These are phyloP conservation scores for Steinernema hermaphroditum DNA, from an alignment of 2,888 invertebrate species.

Conservation along the genomic window DNA sequence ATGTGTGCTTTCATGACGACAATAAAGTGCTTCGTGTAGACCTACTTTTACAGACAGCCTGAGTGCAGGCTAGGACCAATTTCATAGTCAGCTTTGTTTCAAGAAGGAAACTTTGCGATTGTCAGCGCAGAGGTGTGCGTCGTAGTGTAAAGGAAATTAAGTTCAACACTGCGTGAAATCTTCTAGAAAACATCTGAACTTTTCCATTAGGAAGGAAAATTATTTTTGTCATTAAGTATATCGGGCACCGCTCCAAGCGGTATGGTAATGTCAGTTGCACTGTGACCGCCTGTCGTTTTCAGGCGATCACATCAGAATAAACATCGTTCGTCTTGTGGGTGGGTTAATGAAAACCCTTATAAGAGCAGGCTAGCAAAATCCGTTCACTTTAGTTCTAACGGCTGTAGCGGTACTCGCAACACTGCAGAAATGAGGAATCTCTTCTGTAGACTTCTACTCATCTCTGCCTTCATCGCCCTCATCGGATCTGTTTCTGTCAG, in stretches of 20 bases:
- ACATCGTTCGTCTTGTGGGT: slow-evolving; percentile 3
- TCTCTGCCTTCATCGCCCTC: not conserved
- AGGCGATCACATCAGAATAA: not conserved
- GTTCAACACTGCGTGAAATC: no score
- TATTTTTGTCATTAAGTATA: not conserved
- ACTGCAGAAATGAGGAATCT: slow-evolving; percentile 11
- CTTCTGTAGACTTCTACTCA: slow-evolving; percentile 20
- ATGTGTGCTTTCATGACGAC: no score
- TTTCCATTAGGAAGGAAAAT: not conserved
- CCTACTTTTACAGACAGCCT: no score
- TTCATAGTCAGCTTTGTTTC: no score
- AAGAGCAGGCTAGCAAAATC: not conserved
- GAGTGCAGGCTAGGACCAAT: no score
- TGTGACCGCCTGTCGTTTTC: not conserved
- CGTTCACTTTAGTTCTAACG: not conserved
- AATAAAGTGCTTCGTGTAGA: no score
- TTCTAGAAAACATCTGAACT: not conserved
- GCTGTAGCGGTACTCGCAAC: not conserved
- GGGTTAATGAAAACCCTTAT: slow-evolving; percentile 13
- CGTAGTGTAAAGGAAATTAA: no score
- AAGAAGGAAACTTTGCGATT: no score
- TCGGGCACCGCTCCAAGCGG: no score
- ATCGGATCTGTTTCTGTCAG: slow-evolving; percentile 22
- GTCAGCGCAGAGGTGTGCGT: no score
- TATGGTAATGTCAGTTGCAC: not conserved